Conservation (phyloP, 2,113 vertebrate species). For the Bos indicus region DNA sequence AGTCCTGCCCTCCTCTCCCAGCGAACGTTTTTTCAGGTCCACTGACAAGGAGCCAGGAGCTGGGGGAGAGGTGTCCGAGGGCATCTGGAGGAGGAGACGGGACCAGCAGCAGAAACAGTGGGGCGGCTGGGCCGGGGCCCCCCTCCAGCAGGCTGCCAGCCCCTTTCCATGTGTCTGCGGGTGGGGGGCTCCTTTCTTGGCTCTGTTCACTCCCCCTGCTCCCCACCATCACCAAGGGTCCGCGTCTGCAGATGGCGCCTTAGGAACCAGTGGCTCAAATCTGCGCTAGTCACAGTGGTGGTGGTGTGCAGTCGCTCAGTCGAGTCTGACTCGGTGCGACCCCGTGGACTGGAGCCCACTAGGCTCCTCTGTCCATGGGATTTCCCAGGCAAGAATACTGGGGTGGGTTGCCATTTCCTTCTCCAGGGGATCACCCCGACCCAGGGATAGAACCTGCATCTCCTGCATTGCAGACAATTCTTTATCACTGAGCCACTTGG, state of each 20-base stretch:
- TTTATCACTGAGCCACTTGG: background rate
- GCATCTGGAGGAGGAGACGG: accelerated
- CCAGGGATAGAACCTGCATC: background rate
- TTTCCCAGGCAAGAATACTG: background rate
- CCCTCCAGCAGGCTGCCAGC: background rate
- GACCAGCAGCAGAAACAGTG: background rate
- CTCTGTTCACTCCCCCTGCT: background rate
- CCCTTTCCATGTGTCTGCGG: background rate
- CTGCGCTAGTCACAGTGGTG: background rate
- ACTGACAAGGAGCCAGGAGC: background rate
- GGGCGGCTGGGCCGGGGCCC: background rate
- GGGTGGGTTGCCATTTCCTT: background rate
- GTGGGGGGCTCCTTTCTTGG: background rate
- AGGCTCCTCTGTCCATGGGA: background rate
- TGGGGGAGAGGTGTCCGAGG: background rate
- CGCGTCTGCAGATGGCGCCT: background rate
- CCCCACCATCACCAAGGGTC: background rate
- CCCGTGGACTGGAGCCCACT: background rate
- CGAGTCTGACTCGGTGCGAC: background rate
- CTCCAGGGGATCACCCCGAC: background rate
- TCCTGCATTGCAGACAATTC: background rate
- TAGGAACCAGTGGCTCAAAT: background rate
- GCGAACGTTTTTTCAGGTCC: background rate
- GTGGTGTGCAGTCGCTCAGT: background rate
- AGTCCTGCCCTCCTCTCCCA: background rate